Conservation (phyloP, 2,113 vertebrate genomes). For the Anoura caudifer region DNA sequence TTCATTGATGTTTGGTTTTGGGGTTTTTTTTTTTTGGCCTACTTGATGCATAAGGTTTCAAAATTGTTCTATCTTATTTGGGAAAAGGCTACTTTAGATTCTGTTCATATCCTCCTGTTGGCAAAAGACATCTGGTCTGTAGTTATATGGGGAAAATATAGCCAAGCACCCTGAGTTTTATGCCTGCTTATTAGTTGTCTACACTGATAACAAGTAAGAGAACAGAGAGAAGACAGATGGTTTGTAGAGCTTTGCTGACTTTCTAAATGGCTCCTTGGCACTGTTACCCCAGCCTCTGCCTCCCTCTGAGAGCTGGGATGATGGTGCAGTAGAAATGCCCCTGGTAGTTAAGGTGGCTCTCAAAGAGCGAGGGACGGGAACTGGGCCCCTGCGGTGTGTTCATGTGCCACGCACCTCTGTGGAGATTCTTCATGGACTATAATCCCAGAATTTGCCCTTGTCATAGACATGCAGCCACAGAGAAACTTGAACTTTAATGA, state of each 20-base stretch:
- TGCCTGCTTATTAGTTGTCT: slow-evolving; percentile 72
- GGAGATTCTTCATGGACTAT: background rate
- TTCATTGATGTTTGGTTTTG: background rate
- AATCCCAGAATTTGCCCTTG: background rate
- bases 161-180: slow-evolving; percentile 64
- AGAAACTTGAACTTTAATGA: background rate
- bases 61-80: slow-evolving; percentile 61
- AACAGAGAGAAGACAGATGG: slow-evolving; percentile 70
- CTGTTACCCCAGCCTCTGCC: slow-evolving; percentile 24
- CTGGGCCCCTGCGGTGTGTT: background rate
- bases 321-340: slow-evolving; percentile 21
- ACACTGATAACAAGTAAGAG: slow-evolving; percentile 64
- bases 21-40: background rate
- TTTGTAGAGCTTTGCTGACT: slow-evolving; percentile 70
- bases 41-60: slow-evolving; percentile 49
- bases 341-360: slow-evolving; percentile 25
- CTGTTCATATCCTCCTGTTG: slow-evolving; percentile 64
- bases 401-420: background rate
- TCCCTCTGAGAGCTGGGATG: slow-evolving; percentile 29
- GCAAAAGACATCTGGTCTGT: slow-evolving; percentile 75
- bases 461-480: background rate
- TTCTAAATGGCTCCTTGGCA: slow-evolving; percentile 63
- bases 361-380: background rate
- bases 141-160: slow-evolving; percentile 65
- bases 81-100: slow-evolving; percentile 68